These are phyloP conservation scores for Pelobates fuscus DNA, from an alignment of 2,113 vertebrate genomes.

Conservation along the genomic window DNA sequence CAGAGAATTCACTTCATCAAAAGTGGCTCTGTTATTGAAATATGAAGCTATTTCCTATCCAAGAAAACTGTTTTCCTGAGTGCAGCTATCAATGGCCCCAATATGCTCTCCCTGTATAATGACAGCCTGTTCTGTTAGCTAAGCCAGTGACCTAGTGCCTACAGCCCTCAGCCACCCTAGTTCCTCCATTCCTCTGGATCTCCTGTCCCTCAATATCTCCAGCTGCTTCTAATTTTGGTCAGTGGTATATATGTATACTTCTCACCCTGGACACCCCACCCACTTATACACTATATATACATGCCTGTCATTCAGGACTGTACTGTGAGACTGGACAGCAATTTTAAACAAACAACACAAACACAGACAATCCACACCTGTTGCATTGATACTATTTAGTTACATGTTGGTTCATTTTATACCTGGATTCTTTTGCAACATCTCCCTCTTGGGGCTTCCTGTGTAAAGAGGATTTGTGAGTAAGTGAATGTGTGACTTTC, in stretches of 20 bases:
- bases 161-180: slow-evolving; percentile 1
- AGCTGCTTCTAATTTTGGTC: slow-evolving; percentile 56
- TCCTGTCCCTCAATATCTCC: slow-evolving; percentile 25
- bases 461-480: not conserved
- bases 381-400: not conserved
- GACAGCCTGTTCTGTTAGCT: slow-evolving; percentile 34
- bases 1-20: slow-evolving; percentile 63
- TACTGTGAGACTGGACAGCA: slow-evolving; percentile 16
- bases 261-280: slow-evolving; percentile 48
- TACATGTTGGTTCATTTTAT: not conserved
- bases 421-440: slow-evolving; percentile 10
- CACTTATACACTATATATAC: slow-evolving; percentile 51
- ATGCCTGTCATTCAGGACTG: slow-evolving; percentile 43
- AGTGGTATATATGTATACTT: slow-evolving; percentile 37
- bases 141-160: too few relatives aligned
- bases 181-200: not conserved
- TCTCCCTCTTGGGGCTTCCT: slow-evolving; percentile 7
- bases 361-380: not conserved
- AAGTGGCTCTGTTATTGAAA: slow-evolving; percentile 71
- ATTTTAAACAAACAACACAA: not conserved
- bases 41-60: slow-evolving; percentile 67
- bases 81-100: slow-evolving; percentile 47
- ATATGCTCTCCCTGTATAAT: slow-evolving; percentile 36
- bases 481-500: slow-evolving; percentile 2
- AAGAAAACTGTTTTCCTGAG: slow-evolving; percentile 58